A percentile compares a stretch with the other conserved stretches of the same genome.
phyloP scores from a whole-genome alignment of 53 echinoderm and acorn worm genomes.

The Stichopus horrens region DNA sequence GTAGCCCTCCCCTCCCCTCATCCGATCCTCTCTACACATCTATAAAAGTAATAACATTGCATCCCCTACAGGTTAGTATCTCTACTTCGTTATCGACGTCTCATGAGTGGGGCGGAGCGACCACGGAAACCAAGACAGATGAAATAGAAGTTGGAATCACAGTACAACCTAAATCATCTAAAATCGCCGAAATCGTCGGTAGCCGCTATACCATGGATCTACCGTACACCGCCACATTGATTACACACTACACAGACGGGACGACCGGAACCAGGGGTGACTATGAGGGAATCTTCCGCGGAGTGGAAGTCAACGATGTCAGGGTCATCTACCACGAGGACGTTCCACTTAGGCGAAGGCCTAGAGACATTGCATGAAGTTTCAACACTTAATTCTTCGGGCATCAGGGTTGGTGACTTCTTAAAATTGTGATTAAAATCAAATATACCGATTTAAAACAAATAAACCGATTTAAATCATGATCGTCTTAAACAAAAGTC shows the following conservation, averaged over 20 bases:
- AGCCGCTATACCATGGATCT: neutral
- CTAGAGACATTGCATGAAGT: no score
- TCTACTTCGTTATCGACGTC: neutral
- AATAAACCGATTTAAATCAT: no score
- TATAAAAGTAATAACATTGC: no score
- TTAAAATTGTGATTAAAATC: no score
- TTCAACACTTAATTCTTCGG: no score
- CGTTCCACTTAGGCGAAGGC: no score
- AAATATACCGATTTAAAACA: no score
- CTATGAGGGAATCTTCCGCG: neutral
- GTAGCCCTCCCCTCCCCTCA: no score
- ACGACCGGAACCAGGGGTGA: neutral
- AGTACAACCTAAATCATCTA: neutral
- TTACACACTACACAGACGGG: neutral
- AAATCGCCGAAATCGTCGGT: neutral
- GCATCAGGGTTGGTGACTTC: no score
- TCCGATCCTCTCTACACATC: no score
- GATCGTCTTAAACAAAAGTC: no score
- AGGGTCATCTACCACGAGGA: neutral
- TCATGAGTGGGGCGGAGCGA: neutral
- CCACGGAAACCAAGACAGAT: neutral
- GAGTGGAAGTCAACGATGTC: slow-evolving; percentile 4
- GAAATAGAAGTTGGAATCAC: neutral
- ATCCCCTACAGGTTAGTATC: neutral
- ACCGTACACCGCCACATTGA: neutral